Percentiles rank a stretch among this genome's conserved stretches.
Conservation (phyloP, 2,888 invertebrate species). For the Omphaloscelis lunosa region DNA sequence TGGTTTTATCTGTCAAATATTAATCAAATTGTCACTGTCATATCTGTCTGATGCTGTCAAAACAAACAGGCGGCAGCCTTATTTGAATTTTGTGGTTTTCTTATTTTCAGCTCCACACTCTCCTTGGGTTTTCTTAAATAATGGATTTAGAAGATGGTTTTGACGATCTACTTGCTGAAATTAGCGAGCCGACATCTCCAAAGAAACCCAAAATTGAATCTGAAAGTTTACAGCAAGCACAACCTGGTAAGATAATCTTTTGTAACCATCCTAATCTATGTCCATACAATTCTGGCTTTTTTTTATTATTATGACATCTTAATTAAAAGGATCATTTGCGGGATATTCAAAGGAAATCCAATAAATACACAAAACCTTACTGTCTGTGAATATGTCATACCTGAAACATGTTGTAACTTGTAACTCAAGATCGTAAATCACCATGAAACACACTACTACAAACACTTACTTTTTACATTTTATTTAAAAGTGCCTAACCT, state of each 20-base stretch:
- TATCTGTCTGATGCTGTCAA: background rate
- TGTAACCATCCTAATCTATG: background rate
- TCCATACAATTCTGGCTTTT: background rate
- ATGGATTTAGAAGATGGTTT: conserved; percentile 88
- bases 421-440: background rate
- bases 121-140: background rate
- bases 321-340: background rate
- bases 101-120: background rate
- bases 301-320: background rate
- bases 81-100: conserved; percentile 27
- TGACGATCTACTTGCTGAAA: conserved; percentile 86
- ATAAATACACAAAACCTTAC: background rate
- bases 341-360: background rate
- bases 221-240: conserved; percentile 57
- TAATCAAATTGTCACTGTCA: background rate
- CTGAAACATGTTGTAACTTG: conserved; percentile 24
- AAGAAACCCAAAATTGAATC: conserved; percentile 79
- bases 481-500: background rate
- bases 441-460: background rate
- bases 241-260: conserved; percentile 73
- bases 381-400: too few species aligned
- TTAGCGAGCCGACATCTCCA: conserved; percentile 84
- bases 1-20: background rate
- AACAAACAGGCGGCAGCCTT: conserved; percentile 10
- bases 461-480: background rate